Evolutionary conservation across 2,113 vertebrate genomes (phyloP).

Genomic region (Leptobrachium leishanense): DNA sequence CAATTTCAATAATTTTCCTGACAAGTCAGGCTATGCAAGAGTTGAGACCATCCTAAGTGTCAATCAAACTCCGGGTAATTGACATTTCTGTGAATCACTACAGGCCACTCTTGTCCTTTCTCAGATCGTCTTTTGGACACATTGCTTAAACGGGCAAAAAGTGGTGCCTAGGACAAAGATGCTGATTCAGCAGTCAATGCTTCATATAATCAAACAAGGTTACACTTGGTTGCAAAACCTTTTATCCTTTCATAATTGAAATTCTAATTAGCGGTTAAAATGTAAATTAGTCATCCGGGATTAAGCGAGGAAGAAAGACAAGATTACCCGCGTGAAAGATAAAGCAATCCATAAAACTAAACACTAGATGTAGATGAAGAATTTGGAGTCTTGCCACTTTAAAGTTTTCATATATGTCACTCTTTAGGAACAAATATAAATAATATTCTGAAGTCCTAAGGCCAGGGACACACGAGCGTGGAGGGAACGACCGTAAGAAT

Average conservation of each 20-base stretch:
- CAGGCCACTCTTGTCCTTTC: not conserved
- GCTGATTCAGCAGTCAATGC: slow-evolving; percentile 19
- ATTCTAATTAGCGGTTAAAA: slow-evolving; percentile 35
- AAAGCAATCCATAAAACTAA: slow-evolving; percentile 5
- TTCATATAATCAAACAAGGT: slow-evolving; percentile 3
- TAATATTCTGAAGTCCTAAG: too few relatives aligned
- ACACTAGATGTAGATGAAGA: not conserved
- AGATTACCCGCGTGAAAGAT: not conserved
- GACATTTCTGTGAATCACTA: slow-evolving; percentile 19
- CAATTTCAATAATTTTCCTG: too few relatives aligned
- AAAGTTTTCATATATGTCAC: too few relatives aligned
- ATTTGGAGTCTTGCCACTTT: too few relatives aligned
- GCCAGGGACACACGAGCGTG: too few relatives aligned
- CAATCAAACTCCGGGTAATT: slow-evolving; percentile 18
- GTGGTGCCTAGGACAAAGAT: not conserved
- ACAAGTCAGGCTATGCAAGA: slow-evolving; percentile 15
- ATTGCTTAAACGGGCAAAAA: not conserved
- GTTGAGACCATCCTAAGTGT: slow-evolving; percentile 10
- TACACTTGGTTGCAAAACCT: slow-evolving; percentile 32
- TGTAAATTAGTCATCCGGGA: slow-evolving; percentile 2
- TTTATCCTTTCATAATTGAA: slow-evolving; percentile 41
- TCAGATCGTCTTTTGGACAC: not conserved
- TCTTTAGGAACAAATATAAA: too few relatives aligned
- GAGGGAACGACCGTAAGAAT: too few relatives aligned
- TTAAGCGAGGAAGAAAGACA: not conserved